Conservation (phyloP, 2,888 invertebrate species). For the Cordylochernes scorpioides region DNA sequence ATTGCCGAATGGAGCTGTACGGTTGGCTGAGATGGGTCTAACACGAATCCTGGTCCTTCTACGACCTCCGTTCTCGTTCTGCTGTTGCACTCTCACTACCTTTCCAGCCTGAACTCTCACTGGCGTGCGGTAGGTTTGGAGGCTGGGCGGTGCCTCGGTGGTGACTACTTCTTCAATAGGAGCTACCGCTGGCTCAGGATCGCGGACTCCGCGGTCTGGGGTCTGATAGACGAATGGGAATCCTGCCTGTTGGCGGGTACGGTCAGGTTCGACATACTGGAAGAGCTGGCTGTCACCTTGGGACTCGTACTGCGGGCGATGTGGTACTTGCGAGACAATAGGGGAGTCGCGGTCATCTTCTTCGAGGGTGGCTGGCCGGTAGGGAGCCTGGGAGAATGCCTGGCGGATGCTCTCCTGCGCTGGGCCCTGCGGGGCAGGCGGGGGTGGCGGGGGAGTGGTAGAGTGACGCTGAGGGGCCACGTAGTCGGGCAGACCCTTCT, state of each 20-base stretch:
- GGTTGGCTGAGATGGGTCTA: not conserved
- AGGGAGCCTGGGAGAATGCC: not conserved
- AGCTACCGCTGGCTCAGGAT: constrained; percentile 23
- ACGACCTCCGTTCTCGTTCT: constrained; percentile 1
- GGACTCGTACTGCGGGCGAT: constrained; percentile 1
- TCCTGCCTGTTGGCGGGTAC: constrained; percentile 25
- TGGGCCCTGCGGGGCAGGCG: not conserved
- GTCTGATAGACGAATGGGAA: not conserved
- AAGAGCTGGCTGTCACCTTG: constrained; percentile 33
- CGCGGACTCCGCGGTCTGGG: not conserved
- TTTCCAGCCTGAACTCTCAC: constrained; percentile 8
- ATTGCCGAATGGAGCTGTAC: not conserved
- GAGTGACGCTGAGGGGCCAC: constrained; percentile 4
- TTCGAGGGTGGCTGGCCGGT: constrained; percentile 1
- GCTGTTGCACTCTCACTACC: constrained; percentile 7
- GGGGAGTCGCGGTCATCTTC: not conserved
- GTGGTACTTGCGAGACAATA: constrained; percentile 1
- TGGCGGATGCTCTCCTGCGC: not conserved
- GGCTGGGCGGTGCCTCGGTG: constrained; percentile 2
- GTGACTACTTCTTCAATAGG: constrained; percentile 4
- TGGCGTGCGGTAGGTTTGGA: constrained; percentile 4
- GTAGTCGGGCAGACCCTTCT: constrained; percentile 3
- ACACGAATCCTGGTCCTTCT: not conserved
- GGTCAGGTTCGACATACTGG: constrained; percentile 31
- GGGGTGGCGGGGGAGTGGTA: not conserved